Percentiles rank a stretch among this genome's conserved stretches.
Conservation (phyloP, 1,140 invertebrate species). For the Nylanderia fulva region DNA sequence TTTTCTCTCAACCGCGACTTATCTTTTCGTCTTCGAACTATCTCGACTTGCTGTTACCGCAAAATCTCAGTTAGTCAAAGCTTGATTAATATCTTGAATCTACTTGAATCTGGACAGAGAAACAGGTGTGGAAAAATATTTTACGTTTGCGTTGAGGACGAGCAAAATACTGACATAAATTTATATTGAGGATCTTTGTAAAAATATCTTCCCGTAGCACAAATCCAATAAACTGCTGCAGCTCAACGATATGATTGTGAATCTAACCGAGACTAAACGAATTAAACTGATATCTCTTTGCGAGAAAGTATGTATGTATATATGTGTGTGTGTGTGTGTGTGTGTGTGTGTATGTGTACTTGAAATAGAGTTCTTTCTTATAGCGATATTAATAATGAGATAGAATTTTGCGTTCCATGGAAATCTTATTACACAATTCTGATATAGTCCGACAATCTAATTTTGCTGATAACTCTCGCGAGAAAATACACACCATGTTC, state of each 20-base stretch:
- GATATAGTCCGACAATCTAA: conserved; percentile 27
- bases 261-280: conserved; percentile 17
- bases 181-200: conserved; percentile 18
- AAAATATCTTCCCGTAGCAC: conserved; percentile 17
- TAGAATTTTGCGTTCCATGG: not conserved
- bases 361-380: conserved; percentile 11
- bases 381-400: conserved; percentile 19
- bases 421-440: not conserved
- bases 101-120: conserved; percentile 43
- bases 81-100: conserved; percentile 80
- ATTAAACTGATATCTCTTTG: conserved; percentile 29
- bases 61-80: conserved; percentile 76
- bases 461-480: conserved; percentile 31
- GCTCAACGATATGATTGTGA: conserved; percentile 1
- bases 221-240: conserved; percentile 25
- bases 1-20: conserved; percentile 66
- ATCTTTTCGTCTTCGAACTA: conserved; percentile 69
- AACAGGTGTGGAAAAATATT: conserved; percentile 21
- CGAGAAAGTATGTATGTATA: not conserved
- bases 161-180: conserved; percentile 60
- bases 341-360: conserved; percentile 3
- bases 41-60: conserved; percentile 50
- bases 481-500: conserved; percentile 11
- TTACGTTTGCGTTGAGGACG: conserved; percentile 8
- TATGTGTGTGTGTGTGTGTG: no score